phyloP scores from a whole-genome alignment of 1,140 invertebrate species.

The Augochlora pura region DNA sequence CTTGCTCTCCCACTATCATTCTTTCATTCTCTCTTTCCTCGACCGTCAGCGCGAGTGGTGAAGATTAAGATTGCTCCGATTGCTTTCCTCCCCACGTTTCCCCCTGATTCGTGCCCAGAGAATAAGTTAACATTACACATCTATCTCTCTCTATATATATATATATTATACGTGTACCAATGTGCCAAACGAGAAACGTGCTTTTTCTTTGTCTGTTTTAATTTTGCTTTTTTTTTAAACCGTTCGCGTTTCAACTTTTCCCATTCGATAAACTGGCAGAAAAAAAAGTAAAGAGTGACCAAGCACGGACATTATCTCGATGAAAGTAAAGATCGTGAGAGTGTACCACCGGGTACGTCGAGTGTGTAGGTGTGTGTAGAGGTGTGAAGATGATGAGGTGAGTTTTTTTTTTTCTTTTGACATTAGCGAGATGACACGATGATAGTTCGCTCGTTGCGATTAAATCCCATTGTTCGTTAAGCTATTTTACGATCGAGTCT shows the following conservation, averaged over 20 bases:
- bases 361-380: constrained; percentile 11
- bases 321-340: constrained; percentile 11
- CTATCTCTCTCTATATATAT: no score
- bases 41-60: constrained; percentile 47
- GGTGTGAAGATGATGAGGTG: constrained; percentile 35
- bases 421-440: constrained; percentile 40
- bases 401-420: background rate
- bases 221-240: background rate
- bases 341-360: background rate
- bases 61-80: constrained; percentile 9
- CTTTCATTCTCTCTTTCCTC: constrained; percentile 30
- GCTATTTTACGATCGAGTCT: constrained; percentile 25
- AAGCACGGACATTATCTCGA: constrained; percentile 27
- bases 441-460: constrained; percentile 37
- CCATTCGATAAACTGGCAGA: constrained; percentile 7
- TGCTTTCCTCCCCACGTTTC: background rate
- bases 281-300: background rate
- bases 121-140: background rate
- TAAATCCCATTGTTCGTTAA: constrained; percentile 19
- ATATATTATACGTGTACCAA: background rate
- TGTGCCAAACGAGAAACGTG: background rate
- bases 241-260: background rate
- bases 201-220: background rate
- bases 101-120: background rate
- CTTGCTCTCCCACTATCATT: constrained; percentile 57